Base-by-base conservation (phyloP, 1,140 invertebrate genomes). In the Drosophila cardini region DNA sequence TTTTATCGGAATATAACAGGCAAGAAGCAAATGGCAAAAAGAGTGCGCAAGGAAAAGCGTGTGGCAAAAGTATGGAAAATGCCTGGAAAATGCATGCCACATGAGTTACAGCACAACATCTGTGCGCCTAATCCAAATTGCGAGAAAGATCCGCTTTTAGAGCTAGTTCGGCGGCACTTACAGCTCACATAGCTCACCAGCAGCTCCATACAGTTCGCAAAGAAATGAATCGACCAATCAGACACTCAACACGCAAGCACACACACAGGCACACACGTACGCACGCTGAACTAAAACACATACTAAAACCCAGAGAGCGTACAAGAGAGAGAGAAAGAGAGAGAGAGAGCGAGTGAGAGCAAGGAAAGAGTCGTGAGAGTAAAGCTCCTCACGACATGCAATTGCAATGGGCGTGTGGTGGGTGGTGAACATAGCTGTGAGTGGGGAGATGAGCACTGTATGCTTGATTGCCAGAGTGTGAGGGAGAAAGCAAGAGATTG, bases 131-230 rank as follows among this genome's bases (percentile, higher is more conserved):
- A 60, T 90, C 78, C 71, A 76, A 90, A 80, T 87, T 87, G 87
- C 80, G 87, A 90, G 87, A 90, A 90, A 90, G 87, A 90, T 90
- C 87, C 87, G 87, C 87, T 90, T 90, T 90, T 87, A 79, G 89
- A 90, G 83, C 85, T 80, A 86, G 58, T 71, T 71, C 72, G 53
- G 58, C 21, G 53, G 43, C 53, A 55, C 58, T 52, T 34, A 26
- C 61, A 67, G 70, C 50, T 62, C 58, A 26, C 21, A 16, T 46
- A 45, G 56, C 56, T 58, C 56, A 60, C 26, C 26, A 43, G 63
- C 26, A 43, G 63, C 46, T 61, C 46, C 46, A 61, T 21, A 43
- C 9, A 36, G 32, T 53, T 34, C 42, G 10, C 62, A 67, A 53
- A 53, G 32, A 9, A 63, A 5, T 62, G 36, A 43, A 34, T 9